Percentiles rank a stretch among this genome's conserved stretches.
These are phyloP conservation scores for Drosophila ohnishii DNA, from an alignment of 1,140 invertebrate species.

Conservation along the genomic window DNA sequence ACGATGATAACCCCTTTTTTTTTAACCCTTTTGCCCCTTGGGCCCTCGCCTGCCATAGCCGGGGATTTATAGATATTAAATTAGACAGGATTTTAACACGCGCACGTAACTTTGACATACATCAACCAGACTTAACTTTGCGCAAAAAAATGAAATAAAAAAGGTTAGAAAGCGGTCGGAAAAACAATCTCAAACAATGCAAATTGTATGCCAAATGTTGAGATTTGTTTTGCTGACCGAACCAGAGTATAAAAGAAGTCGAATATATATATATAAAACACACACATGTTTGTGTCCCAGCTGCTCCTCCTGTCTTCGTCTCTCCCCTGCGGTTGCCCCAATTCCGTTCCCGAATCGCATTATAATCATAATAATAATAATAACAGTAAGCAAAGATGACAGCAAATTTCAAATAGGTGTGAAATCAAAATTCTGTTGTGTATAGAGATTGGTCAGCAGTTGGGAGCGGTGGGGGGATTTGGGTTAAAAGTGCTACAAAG, in stretches of 20 bases:
- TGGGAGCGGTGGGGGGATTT: constrained; percentile 20
- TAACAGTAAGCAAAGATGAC: constrained; percentile 53
- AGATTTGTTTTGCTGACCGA: constrained; percentile 74
- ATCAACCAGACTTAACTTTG: constrained; percentile 70
- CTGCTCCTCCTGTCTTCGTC: constrained; percentile 26
- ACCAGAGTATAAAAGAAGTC: constrained; percentile 26
- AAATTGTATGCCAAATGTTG: constrained; percentile 74
- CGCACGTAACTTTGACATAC: constrained; percentile 79
- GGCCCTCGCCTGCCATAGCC: constrained; percentile 55
- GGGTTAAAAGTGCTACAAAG: constrained; percentile 34
- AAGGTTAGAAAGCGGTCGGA: neutral
- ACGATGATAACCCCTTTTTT: constrained; percentile 51
- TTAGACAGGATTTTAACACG: constrained; percentile 76
- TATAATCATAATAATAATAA: constrained; percentile 77
- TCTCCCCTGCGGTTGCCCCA: constrained; percentile 53
- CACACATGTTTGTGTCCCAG: constrained; percentile 49
- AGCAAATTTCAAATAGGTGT: constrained; percentile 66
- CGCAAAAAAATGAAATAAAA: constrained; percentile 20
- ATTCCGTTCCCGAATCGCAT: constrained; percentile 67
- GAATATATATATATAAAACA: constrained; percentile 20
- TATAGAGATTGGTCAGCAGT: constrained; percentile 45
- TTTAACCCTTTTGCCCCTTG: constrained; percentile 15
- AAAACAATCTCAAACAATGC: constrained; percentile 55
- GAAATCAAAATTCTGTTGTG: constrained; percentile 51
- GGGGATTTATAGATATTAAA: constrained; percentile 79